Conservation (phyloP, 2,113 vertebrate species). For the Thunnus thynnus region DNA sequence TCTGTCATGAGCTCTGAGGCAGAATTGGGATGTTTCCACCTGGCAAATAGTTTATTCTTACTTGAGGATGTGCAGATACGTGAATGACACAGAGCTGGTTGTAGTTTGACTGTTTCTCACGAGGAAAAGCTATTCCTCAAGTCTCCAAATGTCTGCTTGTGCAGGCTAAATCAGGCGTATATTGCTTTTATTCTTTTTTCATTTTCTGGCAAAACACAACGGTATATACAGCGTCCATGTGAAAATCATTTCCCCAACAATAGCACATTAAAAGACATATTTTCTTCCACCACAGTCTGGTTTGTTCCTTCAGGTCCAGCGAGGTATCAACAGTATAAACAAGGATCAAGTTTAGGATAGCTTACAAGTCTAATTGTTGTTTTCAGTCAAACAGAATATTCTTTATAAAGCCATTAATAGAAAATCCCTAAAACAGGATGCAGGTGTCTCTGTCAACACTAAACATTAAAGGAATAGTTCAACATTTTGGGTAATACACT, state of each 20-base stretch:
- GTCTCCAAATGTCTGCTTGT: not conserved
- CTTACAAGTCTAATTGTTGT: conserved; percentile 1
- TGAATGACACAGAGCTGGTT: conserved; percentile 1
- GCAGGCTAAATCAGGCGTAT: not conserved
- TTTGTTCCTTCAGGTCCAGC: not conserved
- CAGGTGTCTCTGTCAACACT: conserved; percentile 1
- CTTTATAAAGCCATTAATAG: conserved; percentile 2
- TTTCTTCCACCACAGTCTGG: not conserved
- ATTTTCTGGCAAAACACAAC: not conserved
- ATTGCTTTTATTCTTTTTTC: not conserved
- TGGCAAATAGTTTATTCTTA: conserved; percentile 4
- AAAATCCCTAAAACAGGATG: conserved; percentile 1
- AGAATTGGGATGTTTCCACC: conserved; percentile 17
- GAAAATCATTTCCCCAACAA: no score
- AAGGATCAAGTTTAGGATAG: not conserved
- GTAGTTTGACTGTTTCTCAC: not conserved
- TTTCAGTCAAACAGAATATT: conserved; percentile 10
- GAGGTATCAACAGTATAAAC: not conserved
- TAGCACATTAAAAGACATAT: not conserved
- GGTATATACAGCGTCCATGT: no score
- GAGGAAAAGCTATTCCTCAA: not conserved
- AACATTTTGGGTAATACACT: no score
- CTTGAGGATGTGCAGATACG: not conserved
- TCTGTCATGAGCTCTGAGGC: conserved; percentile 17
- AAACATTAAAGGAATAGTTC: not conserved